phyloP scores from a whole-genome alignment of 2,113 vertebrate genomes.

The Gymnocephalus cernua region DNA sequence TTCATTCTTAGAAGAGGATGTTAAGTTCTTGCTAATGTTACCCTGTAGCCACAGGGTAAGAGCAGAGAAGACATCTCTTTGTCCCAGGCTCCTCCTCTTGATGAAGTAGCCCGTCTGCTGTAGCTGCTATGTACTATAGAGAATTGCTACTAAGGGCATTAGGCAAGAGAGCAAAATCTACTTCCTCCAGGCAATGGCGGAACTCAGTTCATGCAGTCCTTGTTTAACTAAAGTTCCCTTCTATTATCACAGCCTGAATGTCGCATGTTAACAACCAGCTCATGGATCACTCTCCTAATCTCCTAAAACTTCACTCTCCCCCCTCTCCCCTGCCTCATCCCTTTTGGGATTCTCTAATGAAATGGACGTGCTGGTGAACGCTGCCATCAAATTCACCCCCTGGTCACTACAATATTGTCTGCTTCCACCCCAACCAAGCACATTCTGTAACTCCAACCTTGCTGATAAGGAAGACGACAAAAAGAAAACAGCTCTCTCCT shows the following conservation, averaged over 20 bases:
- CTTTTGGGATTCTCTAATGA: neutral
- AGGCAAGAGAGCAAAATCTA: constrained; percentile 30
- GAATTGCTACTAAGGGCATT: constrained; percentile 49
- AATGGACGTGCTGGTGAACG: neutral
- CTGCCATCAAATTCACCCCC: neutral
- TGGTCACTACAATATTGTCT: neutral
- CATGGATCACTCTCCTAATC: neutral
- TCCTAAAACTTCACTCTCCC: neutral
- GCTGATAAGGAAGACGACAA: neutral
- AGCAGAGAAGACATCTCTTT: constrained; percentile 76
- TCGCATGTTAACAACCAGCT: neutral
- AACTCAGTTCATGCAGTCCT: constrained; percentile 35
- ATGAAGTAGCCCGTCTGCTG: constrained; percentile 47
- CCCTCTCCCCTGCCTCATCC: neutral
- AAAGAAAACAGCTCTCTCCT: neutral
- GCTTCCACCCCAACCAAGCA: neutral
- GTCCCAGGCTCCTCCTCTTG: constrained; percentile 64
- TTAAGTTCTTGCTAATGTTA: constrained; percentile 74
- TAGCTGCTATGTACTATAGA: constrained; percentile 37
- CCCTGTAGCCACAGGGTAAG: constrained; percentile 71
- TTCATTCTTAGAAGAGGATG: constrained; percentile 70
- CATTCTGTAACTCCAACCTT: neutral
- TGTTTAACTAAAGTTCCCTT: constrained; percentile 34
- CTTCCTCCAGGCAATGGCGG: constrained; percentile 42
- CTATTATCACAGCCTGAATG: neutral